Evolutionary conservation across 1,140 invertebrate species (phyloP).

Genomic region (Sycophaga agraensis): DNA sequence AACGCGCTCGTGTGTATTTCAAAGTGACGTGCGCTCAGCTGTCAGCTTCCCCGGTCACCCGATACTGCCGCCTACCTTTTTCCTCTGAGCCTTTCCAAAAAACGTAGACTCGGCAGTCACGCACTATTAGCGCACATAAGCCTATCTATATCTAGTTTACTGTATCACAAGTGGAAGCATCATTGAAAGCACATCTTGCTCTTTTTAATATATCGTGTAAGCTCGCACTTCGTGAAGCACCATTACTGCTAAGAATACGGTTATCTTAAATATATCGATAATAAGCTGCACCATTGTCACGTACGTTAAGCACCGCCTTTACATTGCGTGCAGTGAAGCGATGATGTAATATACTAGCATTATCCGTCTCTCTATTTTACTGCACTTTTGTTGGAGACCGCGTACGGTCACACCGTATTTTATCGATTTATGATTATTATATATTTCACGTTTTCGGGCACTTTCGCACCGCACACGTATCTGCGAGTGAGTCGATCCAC

Average conservation of each 20-base stretch:
- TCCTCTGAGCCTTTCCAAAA: not conserved
- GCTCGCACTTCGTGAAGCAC: slow-evolving; percentile 57
- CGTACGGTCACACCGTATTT: slow-evolving; percentile 30
- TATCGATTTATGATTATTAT: slow-evolving; percentile 32
- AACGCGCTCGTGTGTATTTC: not conserved
- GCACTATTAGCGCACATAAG: not conserved
- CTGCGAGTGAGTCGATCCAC: slow-evolving; percentile 31
- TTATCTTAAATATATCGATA: too few relatives aligned
- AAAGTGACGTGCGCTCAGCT: not conserved
- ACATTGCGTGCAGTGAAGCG: not conserved
- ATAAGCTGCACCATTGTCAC: too few relatives aligned
- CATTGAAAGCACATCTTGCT: slow-evolving; percentile 43
- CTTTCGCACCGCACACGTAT: slow-evolving; percentile 38
- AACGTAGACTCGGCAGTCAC: slow-evolving; percentile 23
- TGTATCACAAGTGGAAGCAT: slow-evolving; percentile 32
- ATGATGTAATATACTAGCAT: not conserved
- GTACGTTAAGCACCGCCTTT: too few relatives aligned
- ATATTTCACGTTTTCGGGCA: slow-evolving; percentile 36
- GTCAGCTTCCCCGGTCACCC: not conserved
- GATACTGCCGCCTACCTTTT: not conserved
- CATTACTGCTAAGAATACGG: too few relatives aligned
- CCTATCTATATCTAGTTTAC: slow-evolving; percentile 21
- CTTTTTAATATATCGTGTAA: slow-evolving; percentile 42
- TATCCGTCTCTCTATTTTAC: not conserved
- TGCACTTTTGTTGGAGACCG: too few relatives aligned